phyloP scores from a whole-genome alignment of 2,888 invertebrate genomes.

The Nematopogon swammerdamellus region DNA sequence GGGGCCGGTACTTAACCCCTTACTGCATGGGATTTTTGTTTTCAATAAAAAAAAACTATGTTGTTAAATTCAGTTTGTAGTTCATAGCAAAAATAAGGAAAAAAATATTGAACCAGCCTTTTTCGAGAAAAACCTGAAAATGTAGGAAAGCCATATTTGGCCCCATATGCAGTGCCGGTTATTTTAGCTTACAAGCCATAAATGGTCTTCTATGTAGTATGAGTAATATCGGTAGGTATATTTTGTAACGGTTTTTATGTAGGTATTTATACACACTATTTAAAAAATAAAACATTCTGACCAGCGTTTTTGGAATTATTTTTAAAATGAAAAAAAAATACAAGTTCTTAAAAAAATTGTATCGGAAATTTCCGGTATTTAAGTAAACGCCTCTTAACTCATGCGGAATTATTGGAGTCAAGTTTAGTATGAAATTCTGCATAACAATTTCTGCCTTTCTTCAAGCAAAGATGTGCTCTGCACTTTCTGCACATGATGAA shows the following conservation, averaged over 20 bases:
- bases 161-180: too few species aligned
- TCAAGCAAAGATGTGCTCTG: background rate
- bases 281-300: background rate
- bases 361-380: background rate
- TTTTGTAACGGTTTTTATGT: background rate
- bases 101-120: too few species aligned
- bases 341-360: background rate
- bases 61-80: too few species aligned
- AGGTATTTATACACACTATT: background rate
- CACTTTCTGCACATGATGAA: constrained; percentile 3
- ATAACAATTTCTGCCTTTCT: background rate
- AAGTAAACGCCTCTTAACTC: background rate
- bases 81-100: too few species aligned
- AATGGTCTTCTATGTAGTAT: background rate
- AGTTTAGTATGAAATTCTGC: background rate
- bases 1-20: background rate
- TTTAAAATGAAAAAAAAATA: background rate
- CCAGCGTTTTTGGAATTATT: background rate
- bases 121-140: too few species aligned
- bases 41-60: background rate
- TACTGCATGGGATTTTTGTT: background rate
- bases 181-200: constrained; percentile 1
- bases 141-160: background rate
- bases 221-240: constrained; percentile 1
- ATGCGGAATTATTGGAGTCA: background rate